These are phyloP conservation scores for Danaus chrysippus DNA, from an alignment of 2,888 invertebrate species.

Conservation along the genomic window DNA sequence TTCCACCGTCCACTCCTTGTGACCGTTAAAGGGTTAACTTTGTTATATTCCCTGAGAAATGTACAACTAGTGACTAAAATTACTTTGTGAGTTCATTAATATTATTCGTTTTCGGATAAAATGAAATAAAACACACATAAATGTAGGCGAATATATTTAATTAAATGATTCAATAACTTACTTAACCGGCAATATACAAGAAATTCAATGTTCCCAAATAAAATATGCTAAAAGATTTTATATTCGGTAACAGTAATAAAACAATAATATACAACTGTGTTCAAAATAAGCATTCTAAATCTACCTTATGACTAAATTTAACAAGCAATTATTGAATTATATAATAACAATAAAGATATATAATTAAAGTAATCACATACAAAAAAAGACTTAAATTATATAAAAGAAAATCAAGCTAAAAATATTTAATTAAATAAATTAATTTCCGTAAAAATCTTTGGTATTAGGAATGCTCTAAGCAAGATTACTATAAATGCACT, in stretches of 20 bases:
- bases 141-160: constrained; percentile 72
- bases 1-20: too few relatives aligned
- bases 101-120: constrained; percentile 4
- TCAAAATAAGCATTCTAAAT: constrained; percentile 17
- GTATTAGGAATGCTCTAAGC: constrained; percentile 52
- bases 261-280: constrained; percentile 18
- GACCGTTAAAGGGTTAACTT: too few relatives aligned
- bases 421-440: constrained; percentile 13
- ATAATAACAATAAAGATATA: background rate
- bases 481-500: constrained; percentile 40
- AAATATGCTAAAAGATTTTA: constrained; percentile 10
- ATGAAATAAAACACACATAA: constrained; percentile 45
- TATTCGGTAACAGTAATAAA: constrained; percentile 10
- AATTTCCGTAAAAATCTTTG: constrained; percentile 20
- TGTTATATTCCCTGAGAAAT: too few relatives aligned
- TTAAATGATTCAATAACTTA: constrained; percentile 61
- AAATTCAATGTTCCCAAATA: constrained; percentile 23
- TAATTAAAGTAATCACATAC: too few relatives aligned
- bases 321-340: constrained; percentile 7
- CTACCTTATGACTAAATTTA: constrained; percentile 23
- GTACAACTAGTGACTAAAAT: too few relatives aligned
- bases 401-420: too few relatives aligned
- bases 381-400: too few relatives aligned
- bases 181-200: constrained; percentile 52
- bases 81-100: background rate